Evolutionary conservation across 2,113 vertebrate genomes (phyloP).

Genomic region (Pseudolaguvia tuberculata): DNA sequence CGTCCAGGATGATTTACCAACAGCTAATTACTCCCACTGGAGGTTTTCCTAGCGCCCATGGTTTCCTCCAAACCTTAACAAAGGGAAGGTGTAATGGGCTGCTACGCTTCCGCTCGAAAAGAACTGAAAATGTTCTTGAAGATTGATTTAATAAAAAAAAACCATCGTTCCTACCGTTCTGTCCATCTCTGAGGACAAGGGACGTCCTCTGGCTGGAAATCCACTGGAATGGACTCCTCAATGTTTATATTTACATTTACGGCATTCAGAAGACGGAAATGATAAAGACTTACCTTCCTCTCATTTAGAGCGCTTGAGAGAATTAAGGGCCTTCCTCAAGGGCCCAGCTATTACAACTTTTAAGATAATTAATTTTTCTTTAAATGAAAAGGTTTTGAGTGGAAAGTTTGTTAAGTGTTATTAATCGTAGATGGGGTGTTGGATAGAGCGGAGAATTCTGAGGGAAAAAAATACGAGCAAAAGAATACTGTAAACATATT

Average conservation of each 20-base stretch:
- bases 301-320: no score
- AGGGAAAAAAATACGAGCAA: no score
- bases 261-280: no score
- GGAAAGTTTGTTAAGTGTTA: no score
- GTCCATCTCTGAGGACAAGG: conserved; percentile 46
- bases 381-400: no score
- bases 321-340: no score
- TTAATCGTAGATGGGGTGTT: no score
- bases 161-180: conserved; percentile 52
- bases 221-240: conserved; percentile 8
- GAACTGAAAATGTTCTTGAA: conserved; percentile 60
- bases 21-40: conserved; percentile 68
- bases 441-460: no score
- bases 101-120: conserved; percentile 59
- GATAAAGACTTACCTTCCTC: no score
- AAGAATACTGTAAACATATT: conserved; percentile 41
- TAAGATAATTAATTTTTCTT: no score
- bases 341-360: no score
- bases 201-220: conserved; percentile 20
- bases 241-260: neutral
- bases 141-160: conserved; percentile 67
- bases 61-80: conserved; percentile 57
- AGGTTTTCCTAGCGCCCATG: conserved; percentile 57
- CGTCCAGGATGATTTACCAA: conserved; percentile 54
- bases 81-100: conserved; percentile 58